Conservation (phyloP, 2,797 vertebrate species). For the Esox masquinongy region DNA sequence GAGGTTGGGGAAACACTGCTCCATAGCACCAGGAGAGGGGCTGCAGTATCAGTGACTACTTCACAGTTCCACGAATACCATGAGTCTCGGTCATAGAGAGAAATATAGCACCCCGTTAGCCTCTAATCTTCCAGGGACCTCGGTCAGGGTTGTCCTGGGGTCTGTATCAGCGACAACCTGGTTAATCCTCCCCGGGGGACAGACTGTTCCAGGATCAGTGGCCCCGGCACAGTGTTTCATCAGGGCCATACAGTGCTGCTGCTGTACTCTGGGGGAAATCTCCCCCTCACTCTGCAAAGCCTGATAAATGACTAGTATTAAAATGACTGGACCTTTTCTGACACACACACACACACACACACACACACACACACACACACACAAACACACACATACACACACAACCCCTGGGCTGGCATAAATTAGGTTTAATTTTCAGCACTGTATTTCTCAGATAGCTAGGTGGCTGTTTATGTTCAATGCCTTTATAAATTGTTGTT, state of each 20-base stretch:
- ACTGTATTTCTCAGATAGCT: slow-evolving; percentile 51
- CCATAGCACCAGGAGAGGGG: not conserved
- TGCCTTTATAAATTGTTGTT: slow-evolving; percentile 20
- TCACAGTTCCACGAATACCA: not conserved
- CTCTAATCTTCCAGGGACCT: not conserved
- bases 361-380: slow-evolving; percentile 10
- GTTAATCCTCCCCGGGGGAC: slow-evolving; percentile 49
- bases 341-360: slow-evolving; percentile 6
- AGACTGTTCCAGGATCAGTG: slow-evolving; percentile 46
- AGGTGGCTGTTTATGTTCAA: not conserved
- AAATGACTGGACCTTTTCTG: slow-evolving; percentile 45
- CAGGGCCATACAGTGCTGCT: slow-evolving; percentile 46
- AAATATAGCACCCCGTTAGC: not conserved
- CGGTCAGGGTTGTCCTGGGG: slow-evolving; percentile 16
- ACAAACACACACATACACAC: not conserved
- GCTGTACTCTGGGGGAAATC: slow-evolving; percentile 40
- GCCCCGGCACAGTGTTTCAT: slow-evolving; percentile 39
- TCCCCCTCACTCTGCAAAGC: slow-evolving; percentile 44
- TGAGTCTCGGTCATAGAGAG: not conserved
- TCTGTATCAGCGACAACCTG: slow-evolving; percentile 21
- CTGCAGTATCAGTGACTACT: not conserved
- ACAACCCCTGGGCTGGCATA: slow-evolving; percentile 40
- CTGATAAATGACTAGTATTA: slow-evolving; percentile 69
- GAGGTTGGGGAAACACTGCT: not conserved
- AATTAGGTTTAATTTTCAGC: slow-evolving; percentile 50